Evolutionary conservation across 1,140 invertebrate species (phyloP).

Genomic region (Euwallacea fornicatus): DNA sequence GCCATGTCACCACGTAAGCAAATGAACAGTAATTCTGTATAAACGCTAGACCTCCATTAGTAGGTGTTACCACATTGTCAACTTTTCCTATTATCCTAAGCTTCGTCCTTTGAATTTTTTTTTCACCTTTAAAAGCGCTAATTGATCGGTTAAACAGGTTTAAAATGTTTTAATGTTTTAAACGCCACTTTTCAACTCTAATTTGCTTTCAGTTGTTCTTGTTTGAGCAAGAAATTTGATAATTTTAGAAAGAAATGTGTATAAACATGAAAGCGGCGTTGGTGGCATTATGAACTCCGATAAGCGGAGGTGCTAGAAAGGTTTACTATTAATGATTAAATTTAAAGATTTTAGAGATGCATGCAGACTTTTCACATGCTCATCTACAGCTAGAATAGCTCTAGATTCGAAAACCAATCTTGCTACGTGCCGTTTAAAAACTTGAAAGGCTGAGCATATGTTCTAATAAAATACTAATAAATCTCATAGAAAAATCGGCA

Average conservation of each 20-base stretch:
- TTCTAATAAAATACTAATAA: not conserved
- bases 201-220: constrained; percentile 27
- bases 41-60: constrained; percentile 8
- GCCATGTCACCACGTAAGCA: constrained; percentile 17
- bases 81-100: constrained; percentile 17
- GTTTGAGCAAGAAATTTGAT: constrained; percentile 28
- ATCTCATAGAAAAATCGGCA: constrained; percentile 9
- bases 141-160: constrained; percentile 18
- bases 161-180: constrained; percentile 35
- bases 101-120: constrained; percentile 16
- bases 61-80: constrained; percentile 28
- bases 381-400: no score
- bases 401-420: no score
- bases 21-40: constrained; percentile 16
- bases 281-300: constrained; percentile 26
- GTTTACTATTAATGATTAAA: constrained; percentile 6
- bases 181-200: constrained; percentile 28
- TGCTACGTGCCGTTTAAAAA: no score
- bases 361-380: no score
- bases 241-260: constrained; percentile 30
- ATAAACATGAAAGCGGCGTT: constrained; percentile 25
- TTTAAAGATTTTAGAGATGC: constrained; percentile 4
- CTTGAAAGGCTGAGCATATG: not conserved
- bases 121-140: constrained; percentile 33
- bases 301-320: not conserved